These are phyloP conservation scores for Coregonus clupeaformis DNA, from an alignment of 2,113 vertebrate genomes.

Conservation along the genomic window DNA sequence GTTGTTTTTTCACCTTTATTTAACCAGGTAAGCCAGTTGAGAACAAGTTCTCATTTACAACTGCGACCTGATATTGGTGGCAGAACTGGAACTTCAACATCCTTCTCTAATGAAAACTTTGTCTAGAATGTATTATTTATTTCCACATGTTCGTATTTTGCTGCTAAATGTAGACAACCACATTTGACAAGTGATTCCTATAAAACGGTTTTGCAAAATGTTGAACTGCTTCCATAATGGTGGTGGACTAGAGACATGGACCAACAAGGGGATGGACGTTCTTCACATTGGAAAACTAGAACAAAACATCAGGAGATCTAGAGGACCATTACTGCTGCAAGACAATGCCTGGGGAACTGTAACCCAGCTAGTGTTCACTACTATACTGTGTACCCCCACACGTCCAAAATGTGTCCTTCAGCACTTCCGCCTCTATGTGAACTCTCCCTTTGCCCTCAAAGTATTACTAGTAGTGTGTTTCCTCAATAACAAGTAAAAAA, in stretches of 20 bases:
- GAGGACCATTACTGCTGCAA: background rate
- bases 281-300: background rate
- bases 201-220: background rate
- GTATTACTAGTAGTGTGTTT: too few species aligned
- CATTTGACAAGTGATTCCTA: background rate
- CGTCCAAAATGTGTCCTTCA: too few species aligned
- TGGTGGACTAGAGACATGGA: background rate
- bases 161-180: background rate
- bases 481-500: slow-evolving; percentile 12
- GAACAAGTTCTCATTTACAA: too few species aligned
- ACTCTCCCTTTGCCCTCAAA: too few species aligned
- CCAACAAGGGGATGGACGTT: background rate
- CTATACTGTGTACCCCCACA: background rate
- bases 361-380: background rate
- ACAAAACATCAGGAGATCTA: background rate
- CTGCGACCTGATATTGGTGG: background rate
- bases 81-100: background rate
- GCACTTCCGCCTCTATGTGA: too few species aligned
- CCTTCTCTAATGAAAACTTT: background rate
- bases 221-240: background rate
- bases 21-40: too few species aligned
- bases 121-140: background rate
- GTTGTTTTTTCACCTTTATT: too few species aligned
- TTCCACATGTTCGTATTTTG: background rate
- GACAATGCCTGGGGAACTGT: background rate